Conservation (phyloP, 2,888 invertebrate genomes). For the Acanthacorydalis orientalis region DNA sequence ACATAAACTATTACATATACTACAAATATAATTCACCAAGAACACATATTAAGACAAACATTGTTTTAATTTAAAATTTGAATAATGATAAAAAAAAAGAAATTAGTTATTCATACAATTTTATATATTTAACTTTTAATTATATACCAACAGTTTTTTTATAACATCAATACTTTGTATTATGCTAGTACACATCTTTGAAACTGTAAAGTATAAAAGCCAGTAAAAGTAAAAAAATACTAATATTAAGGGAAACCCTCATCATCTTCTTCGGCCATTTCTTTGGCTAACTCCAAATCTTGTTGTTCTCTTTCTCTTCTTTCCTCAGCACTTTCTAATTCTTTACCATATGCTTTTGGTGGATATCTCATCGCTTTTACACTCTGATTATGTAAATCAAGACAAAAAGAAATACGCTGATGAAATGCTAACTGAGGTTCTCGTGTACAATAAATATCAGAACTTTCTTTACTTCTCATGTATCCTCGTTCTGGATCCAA, state of each 20-base stretch:
- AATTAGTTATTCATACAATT: background rate
- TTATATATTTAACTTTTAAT: background rate
- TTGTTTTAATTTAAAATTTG: background rate
- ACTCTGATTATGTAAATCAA: conserved; percentile 96
- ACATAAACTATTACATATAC: no score
- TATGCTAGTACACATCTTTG: background rate
- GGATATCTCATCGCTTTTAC: conserved; percentile 99
- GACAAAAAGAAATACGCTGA: conserved; percentile 90
- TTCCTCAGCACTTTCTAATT: conserved; percentile 93
- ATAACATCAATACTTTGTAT: background rate
- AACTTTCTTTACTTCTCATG: conserved; percentile 95
- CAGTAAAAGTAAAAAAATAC: background rate
- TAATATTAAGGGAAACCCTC: conserved; percentile 51
- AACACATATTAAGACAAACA: background rate
- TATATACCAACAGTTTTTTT: no score
- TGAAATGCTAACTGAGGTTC: conserved; percentile 95
- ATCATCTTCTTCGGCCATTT: conserved; percentile 99
- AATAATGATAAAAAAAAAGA: background rate
- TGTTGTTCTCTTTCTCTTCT: conserved; percentile 92
- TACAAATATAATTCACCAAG: no score
- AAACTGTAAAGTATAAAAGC: background rate
- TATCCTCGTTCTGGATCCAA: conserved; percentile 90
- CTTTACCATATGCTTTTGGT: conserved; percentile 95
- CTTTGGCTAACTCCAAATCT: conserved; percentile 97
- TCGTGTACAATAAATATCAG: conserved; percentile 90